phyloP scores from a whole-genome alignment of 2,113 vertebrate genomes.

The Grus americana region DNA sequence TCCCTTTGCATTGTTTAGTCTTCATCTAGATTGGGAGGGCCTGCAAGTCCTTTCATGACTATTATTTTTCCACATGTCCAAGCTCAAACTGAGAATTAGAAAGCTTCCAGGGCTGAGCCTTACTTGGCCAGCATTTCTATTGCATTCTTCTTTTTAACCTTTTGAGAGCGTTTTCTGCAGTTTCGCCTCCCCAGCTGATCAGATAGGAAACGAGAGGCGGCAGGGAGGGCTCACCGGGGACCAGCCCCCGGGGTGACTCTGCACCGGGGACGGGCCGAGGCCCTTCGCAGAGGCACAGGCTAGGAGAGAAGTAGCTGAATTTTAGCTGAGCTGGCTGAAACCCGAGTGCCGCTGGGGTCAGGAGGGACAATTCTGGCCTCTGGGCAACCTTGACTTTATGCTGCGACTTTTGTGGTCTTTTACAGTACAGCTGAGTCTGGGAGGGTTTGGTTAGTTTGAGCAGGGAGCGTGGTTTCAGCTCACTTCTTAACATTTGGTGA shows the following conservation, averaged over 20 bases:
- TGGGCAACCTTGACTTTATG: neutral
- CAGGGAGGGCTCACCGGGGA: neutral
- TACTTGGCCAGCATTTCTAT: neutral
- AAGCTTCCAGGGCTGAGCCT: conserved; percentile 13
- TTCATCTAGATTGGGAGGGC: neutral
- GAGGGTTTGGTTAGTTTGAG: neutral
- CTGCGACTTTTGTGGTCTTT: neutral
- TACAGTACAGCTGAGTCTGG: neutral
- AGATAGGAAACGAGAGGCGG: neutral
- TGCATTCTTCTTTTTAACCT: conserved; percentile 40
- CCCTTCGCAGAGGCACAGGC: neutral
- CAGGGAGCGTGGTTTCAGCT: neutral
- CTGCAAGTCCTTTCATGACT: conserved; percentile 14
- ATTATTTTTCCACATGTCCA: conserved; percentile 58
- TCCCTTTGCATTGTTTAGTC: neutral
- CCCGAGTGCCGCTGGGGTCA: neutral
- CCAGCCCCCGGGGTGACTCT: neutral
- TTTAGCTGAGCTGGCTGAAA: neutral
- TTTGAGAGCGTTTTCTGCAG: conserved; percentile 6
- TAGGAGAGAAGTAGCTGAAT: neutral
- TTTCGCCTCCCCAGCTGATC: neutral
- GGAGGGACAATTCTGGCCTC: neutral
- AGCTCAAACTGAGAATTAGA: conserved; percentile 32
- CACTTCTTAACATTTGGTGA: neutral
- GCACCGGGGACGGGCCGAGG: neutral